phyloP scores from a whole-genome alignment of 2,888 invertebrate species.

The Rhingia campestris region DNA sequence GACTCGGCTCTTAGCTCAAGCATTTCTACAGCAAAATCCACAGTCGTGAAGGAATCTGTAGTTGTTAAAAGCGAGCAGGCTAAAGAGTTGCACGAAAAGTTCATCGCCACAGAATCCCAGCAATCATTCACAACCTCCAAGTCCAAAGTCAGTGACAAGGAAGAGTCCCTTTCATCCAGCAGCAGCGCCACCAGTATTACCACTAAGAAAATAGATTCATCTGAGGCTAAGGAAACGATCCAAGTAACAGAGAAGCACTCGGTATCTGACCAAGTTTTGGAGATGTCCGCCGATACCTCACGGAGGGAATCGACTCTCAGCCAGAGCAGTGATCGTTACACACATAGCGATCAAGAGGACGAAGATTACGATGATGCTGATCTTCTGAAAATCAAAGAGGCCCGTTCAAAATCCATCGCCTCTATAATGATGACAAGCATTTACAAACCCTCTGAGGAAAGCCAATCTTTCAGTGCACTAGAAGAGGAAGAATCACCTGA shows the following conservation, averaged over 20 bases:
- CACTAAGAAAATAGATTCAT: conserved; percentile 33
- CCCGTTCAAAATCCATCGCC: conserved; percentile 82
- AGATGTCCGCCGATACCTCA: conserved; percentile 15
- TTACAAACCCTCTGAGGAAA: conserved; percentile 80
- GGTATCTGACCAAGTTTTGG: conserved; percentile 28
- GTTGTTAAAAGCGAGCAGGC: conserved; percentile 21
- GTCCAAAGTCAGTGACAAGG: conserved; percentile 41
- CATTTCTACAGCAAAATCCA: conserved; percentile 16
- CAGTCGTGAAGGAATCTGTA: conserved; percentile 18
- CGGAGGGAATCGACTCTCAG: conserved; percentile 79
- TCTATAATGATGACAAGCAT: conserved; percentile 83
- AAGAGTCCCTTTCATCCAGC: conserved; percentile 48
- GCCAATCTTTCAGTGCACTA: conserved; percentile 76
- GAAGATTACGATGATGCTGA: conserved; percentile 77
- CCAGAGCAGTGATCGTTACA: conserved; percentile 79
- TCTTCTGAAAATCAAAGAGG: conserved; percentile 80
- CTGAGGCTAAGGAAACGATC: conserved; percentile 19
- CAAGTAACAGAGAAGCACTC: conserved; percentile 2
- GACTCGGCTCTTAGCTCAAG: conserved; percentile 20
- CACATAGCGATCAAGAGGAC: conserved; percentile 80
- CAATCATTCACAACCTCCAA: conserved; percentile 38
- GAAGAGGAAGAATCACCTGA: conserved; percentile 78
- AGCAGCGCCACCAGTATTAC: conserved; percentile 1
- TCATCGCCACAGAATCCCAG: conserved; percentile 20
- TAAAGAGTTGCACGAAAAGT: conserved; percentile 13